phyloP scores from a whole-genome alignment of 2,888 invertebrate species.

The Trilocha varians region DNA sequence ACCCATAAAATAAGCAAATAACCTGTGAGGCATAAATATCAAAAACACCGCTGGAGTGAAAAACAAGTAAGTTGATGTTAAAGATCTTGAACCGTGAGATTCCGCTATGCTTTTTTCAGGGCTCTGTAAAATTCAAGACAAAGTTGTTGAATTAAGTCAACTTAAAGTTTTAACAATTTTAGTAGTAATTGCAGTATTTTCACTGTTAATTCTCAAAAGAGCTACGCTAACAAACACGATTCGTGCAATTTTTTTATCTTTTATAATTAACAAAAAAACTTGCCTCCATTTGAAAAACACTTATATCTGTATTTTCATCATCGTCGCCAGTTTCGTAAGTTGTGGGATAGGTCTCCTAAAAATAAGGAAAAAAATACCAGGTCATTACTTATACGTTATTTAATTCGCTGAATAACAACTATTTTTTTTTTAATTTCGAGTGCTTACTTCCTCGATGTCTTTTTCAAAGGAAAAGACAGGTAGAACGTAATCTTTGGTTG shows the following conservation, averaged over 20 bases:
- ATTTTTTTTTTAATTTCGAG: not conserved
- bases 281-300: constrained; percentile 35
- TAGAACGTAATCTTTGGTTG: constrained; percentile 59
- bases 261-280: constrained; percentile 2
- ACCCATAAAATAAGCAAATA: not conserved
- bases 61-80: constrained; percentile 42
- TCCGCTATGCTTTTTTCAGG: constrained; percentile 50
- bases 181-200: not conserved
- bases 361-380: constrained; percentile 12
- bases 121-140: constrained; percentile 29
- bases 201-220: no score
- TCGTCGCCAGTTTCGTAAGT: constrained; percentile 48
- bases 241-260: no score
- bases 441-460: constrained; percentile 35
- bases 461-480: constrained; percentile 45
- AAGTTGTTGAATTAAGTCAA: no score
- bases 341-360: constrained; percentile 29
- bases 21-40: constrained; percentile 51
- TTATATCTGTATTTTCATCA: constrained; percentile 30
- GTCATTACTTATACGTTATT: not conserved
- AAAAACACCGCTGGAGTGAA: constrained; percentile 38
- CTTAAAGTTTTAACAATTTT: no score
- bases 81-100: constrained; percentile 55
- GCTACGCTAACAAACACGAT: no score
- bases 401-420: not conserved